These are phyloP conservation scores for Diorhabda carinulata DNA, from an alignment of 1,140 invertebrate genomes.

Conservation along the genomic window DNA sequence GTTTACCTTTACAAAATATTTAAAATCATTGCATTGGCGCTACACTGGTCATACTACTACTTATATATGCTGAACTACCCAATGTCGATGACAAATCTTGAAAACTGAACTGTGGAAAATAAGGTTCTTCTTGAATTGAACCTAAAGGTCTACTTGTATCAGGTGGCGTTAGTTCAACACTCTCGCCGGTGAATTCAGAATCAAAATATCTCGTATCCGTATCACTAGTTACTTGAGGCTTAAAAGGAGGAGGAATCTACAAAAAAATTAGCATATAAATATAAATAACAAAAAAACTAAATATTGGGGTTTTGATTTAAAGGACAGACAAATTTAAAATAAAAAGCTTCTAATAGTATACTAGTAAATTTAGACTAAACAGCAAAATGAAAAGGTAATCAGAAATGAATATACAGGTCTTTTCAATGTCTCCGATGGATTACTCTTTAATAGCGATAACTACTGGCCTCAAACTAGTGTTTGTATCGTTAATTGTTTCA, in stretches of 20 bases:
- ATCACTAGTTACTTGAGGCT: constrained; percentile 92
- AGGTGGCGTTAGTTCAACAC: constrained; percentile 92
- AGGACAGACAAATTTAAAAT: too few relatives aligned
- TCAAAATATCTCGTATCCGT: constrained; percentile 98
- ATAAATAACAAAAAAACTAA: too few relatives aligned
- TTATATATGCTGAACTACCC: constrained; percentile 44
- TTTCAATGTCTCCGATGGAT: too few relatives aligned
- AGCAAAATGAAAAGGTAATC: too few relatives aligned
- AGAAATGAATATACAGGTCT: too few relatives aligned
- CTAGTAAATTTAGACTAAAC: too few relatives aligned
- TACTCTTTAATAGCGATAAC: too few relatives aligned
- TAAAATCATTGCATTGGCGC: constrained; percentile 40
- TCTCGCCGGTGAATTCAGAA: constrained; percentile 96
- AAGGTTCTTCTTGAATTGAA: constrained; percentile 61
- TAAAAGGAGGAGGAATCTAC: constrained; percentile 86
- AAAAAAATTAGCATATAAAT: constrained; percentile 24
- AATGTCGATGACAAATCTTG: constrained; percentile 53
- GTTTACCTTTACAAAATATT: background rate
- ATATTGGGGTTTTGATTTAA: too few relatives aligned
- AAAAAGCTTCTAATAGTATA: too few relatives aligned
- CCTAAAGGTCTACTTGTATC: constrained; percentile 60
- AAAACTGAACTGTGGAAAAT: constrained; percentile 67
- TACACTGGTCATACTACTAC: constrained; percentile 44
- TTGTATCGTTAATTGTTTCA: too few relatives aligned
- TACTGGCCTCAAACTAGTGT: too few relatives aligned